Percentiles rank a stretch among this genome's conserved stretches.
phyloP scores from a whole-genome alignment of 2,113 vertebrate species.

The Empidonax traillii region DNA sequence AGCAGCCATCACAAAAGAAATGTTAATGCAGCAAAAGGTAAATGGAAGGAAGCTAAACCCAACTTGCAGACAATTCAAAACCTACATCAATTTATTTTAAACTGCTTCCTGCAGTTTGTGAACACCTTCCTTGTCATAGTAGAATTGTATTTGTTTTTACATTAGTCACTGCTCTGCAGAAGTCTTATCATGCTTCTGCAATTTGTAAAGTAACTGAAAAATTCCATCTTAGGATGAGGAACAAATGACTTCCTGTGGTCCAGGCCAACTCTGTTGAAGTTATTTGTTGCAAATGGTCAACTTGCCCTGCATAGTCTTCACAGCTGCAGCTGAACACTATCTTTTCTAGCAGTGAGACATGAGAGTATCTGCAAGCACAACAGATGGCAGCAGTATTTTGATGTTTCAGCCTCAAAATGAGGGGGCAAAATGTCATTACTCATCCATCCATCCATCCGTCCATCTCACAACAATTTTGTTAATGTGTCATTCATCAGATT shows the following conservation, averaged over 20 bases:
- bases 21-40: constrained; percentile 78
- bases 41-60: constrained; percentile 72
- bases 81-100: constrained; percentile 56
- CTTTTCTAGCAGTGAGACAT: background rate
- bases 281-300: constrained; percentile 7
- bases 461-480: background rate
- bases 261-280: background rate
- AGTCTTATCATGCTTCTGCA: constrained; percentile 20
- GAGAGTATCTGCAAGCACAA: constrained; percentile 8
- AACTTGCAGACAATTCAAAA: constrained; percentile 68
- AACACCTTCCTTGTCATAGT: constrained; percentile 57
- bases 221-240: background rate
- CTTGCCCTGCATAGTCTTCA: background rate
- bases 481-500: background rate
- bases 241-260: constrained; percentile 17
- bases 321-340: background rate
- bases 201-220: constrained; percentile 47
- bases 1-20: constrained; percentile 77
- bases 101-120: constrained; percentile 61
- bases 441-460: background rate
- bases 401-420: constrained; percentile 35
- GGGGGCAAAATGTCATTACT: constrained; percentile 14
- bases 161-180: constrained; percentile 42
- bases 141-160: constrained; percentile 60
- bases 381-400: constrained; percentile 51